Base-by-base conservation (phyloP, 2,888 invertebrate species). In the Tethea ocularis region DNA sequence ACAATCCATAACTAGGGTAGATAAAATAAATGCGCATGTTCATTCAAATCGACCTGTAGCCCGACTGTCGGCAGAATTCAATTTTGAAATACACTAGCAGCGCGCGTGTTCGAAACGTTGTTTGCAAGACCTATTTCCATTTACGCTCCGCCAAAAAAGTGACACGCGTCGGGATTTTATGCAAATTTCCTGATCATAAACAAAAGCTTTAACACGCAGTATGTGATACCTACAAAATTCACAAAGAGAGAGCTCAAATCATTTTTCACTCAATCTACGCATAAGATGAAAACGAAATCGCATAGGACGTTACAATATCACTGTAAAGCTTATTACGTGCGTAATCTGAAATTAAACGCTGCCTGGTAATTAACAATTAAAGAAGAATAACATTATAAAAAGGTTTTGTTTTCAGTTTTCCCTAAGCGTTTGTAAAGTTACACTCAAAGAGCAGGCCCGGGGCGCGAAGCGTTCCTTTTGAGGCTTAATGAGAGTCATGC, bases 101-200 rank as follows among this genome's bases (percentile, higher is more conserved):
- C 80, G 73, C 72, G 71, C 71, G 64, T 61, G 61, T 63, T 59
- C 73, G 68, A 67, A 70, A 73, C 75, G 69, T 72, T 74, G 75
- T 80, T 79, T 74, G 74, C 72, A 63, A 77, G 68, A 74, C 73
- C 68, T 68, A 75, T 76, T 73, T 69, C 63, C 74, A 74, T 80
- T 70, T 70, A 74, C 66, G 65, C 64, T 58, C 61, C 62, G 62
- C 41, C 55, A 56, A 73, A 77, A 80, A 80, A 83, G 69, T 76
- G 66, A 74, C 74, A 71, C 64, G 68, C 67, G 66, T 71, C 64
- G 59, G 67, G 66, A 70, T 80, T 83, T 78, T 75, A 81, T 82
- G 77, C 74, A 82, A 82, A 83, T 78, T 68, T 65, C 62, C 54
- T 66, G 67, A 78, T 71, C 74, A 76, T 75, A 76, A 82, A 82